A percentile compares a stretch with the other conserved stretches of the same genome.
Conservation (phyloP, 2,888 invertebrate genomes). For the Biston stratarius region DNA sequence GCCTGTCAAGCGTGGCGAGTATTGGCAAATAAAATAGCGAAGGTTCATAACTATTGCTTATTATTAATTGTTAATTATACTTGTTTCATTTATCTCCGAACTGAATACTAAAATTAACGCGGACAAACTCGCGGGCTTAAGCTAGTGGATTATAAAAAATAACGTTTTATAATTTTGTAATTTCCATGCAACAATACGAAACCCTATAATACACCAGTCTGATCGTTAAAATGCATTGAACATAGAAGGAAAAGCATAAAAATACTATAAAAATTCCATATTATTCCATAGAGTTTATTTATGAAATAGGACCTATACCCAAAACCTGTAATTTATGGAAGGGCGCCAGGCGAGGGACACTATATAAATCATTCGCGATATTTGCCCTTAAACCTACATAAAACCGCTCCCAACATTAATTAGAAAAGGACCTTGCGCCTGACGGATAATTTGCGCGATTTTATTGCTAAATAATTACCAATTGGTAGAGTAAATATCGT, state of each 20-base stretch:
- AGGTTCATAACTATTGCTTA: too few species aligned
- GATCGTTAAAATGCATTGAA: conserved; percentile 1
- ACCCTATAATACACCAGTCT: conserved; percentile 3
- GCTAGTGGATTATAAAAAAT: too few species aligned
- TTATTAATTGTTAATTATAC: too few species aligned
- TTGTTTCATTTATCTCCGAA: too few species aligned
- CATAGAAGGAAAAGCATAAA: conserved; percentile 35
- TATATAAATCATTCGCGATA: conserved; percentile 60
- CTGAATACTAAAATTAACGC: too few species aligned
- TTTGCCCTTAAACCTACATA: conserved; percentile 48
- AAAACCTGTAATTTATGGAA: conserved; percentile 60
- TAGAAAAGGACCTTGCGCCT: conserved; percentile 46
- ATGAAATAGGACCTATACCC: conserved; percentile 55
- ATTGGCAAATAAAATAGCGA: too few species aligned
- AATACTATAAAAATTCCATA: conserved; percentile 41
- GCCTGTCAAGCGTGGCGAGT: too few species aligned
- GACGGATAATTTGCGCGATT: conserved; percentile 38
- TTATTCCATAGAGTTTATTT: conserved; percentile 51
- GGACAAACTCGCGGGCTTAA: too few species aligned
- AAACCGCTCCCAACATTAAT: conserved; percentile 48
- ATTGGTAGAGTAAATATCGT: conserved; percentile 21
- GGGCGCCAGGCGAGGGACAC: conserved; percentile 50
- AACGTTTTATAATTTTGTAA: too few species aligned
- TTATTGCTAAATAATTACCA: conserved; percentile 34
- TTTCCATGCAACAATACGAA: too few species aligned